Base-by-base conservation (phyloP, 1,140 invertebrate genomes). In the Neodiprion pinetum region DNA sequence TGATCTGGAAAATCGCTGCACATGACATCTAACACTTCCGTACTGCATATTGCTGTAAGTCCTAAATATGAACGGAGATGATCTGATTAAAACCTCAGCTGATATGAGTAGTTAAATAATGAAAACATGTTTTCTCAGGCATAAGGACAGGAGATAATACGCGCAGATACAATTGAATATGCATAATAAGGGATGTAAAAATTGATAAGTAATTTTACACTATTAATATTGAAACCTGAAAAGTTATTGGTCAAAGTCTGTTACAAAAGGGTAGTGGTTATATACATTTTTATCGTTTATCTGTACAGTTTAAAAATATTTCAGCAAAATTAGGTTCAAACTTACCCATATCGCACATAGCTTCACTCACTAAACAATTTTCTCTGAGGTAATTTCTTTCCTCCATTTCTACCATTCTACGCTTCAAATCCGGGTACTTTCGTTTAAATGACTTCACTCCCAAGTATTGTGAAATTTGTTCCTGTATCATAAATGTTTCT, bases 1-100 rank as follows among this genome's bases (percentile, higher is more conserved):
- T 98, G 98, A 69, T 95, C 94, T 28, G 96, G 96, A 88, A 98
- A 99, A 87, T 99, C 97, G 70, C 94, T 93, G 77, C 94, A 94
- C 96, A 99, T 98, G 49, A 99, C 94, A 82, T 99, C 97, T 77
- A 98, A 88, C 28, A 99, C 96, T 86, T 99, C 97, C 48, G 95
- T 94, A 80, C 95, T 96, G 78, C 93, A 93, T 7, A 99, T 91
- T 7, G 97, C 97, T 14, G 97, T 98, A 74, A 99, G 90, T 81
- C 97, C 96, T 93, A 67, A 14, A 75, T 75, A 53, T 74, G 73
- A 7, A 71, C 11, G 77, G 23, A 8, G 28, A 80, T 70, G 28
- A 40, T 40, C 28, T 40, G 28, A 5, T 40, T 40, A 40, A 40
- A 40, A 40, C 28, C 5, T 40, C 28, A 40, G 28, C 28, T 40